A percentile compares a stretch with the other conserved stretches of the same genome.
These are phyloP conservation scores for Ips typographus DNA, from an alignment of 1,140 invertebrate genomes.

Conservation along the genomic window DNA sequence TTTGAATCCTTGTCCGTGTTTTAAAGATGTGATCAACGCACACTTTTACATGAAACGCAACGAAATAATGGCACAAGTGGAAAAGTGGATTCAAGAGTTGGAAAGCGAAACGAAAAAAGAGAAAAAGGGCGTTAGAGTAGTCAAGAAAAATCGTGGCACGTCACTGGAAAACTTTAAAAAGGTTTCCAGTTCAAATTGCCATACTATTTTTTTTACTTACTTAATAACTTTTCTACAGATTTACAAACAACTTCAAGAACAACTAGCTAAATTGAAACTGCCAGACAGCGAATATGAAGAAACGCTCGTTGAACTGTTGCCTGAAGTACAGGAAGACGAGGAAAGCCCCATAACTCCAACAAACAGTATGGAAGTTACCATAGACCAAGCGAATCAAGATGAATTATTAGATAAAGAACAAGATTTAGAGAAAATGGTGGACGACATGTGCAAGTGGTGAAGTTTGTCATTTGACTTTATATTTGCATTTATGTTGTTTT, in stretches of 20 bases:
- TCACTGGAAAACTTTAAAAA: slow-evolving; percentile 59
- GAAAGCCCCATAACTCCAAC: slow-evolving; percentile 44
- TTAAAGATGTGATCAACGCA: slow-evolving; percentile 89
- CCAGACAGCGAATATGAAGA: slow-evolving; percentile 16
- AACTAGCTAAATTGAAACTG: slow-evolving; percentile 66
- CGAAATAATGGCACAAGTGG: slow-evolving; percentile 86
- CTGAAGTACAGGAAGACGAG: slow-evolving; percentile 58
- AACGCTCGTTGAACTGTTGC: slow-evolving; percentile 54
- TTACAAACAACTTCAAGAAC: slow-evolving; percentile 59
- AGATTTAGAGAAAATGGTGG: slow-evolving; percentile 75
- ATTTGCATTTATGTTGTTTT: background rate
- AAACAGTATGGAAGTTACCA: slow-evolving; percentile 41
- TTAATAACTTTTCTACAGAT: slow-evolving; percentile 45
- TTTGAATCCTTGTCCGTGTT: slow-evolving; percentile 87
- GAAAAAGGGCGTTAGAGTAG: slow-evolving; percentile 29
- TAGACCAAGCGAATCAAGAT: slow-evolving; percentile 32
- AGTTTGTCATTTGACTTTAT: background rate
- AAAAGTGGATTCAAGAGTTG: slow-evolving; percentile 82
- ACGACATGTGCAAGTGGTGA: slow-evolving; percentile 60
- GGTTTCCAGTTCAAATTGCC: slow-evolving; percentile 39
- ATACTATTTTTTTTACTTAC: background rate
- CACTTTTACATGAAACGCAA: slow-evolving; percentile 95
- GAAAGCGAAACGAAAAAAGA: slow-evolving; percentile 34
- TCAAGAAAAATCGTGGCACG: slow-evolving; percentile 33
- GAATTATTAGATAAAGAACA: slow-evolving; percentile 60